Base-by-base conservation (phyloP, 2,797 vertebrate species). In the Acanthopagrus latus region DNA sequence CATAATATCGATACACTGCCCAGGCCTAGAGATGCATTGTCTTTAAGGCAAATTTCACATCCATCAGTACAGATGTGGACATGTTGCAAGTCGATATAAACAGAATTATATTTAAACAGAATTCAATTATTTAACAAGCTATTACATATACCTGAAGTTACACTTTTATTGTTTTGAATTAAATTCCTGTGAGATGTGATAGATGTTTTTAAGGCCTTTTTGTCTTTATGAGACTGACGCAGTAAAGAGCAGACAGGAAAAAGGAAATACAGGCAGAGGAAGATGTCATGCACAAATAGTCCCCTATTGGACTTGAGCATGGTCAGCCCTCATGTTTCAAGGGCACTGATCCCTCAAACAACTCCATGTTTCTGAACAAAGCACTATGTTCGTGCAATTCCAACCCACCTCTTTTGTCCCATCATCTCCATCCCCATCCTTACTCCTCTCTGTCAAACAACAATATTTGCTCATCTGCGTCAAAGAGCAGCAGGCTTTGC, bases 401-500 rank as follows among this genome's bases (percentile, higher is more conserved):
- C 55, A n/a, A 9, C 29, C 52, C 23, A 23, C 20, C 67, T 55
- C 52, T 60, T 85, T 86, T 56, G 74, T 87, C 82, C 65, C 70
- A 70, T 81, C 57, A 71, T 74, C 9, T 38, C 63, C 71, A 66
- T 74, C 82, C 82, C 85, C 66, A 52, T 79, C 63, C 51, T 81
- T 78, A 75, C 85, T 87, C 59, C 76, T 89, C 71, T 86, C 84
- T 89, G 81, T 94, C 83, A 88, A 92, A 92, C 73, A 91, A 89
- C 85, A 94, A 91, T 93, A 94, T 95, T 95, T 94, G 85, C 90
- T 94, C 91, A 89, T 93, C 89, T 93, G 91, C 50, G 81, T 92
- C 88, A 91, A 86, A 91, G 86, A 94, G 89, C 89, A 90, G 90
- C 84, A 78, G 91, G 84, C 83, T 89, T 68, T 87, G 83, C 18